A percentile compares a stretch with the other conserved stretches of the same genome.
Conservation (phyloP, 2,888 invertebrate genomes). For the Chloromyia formosa region DNA sequence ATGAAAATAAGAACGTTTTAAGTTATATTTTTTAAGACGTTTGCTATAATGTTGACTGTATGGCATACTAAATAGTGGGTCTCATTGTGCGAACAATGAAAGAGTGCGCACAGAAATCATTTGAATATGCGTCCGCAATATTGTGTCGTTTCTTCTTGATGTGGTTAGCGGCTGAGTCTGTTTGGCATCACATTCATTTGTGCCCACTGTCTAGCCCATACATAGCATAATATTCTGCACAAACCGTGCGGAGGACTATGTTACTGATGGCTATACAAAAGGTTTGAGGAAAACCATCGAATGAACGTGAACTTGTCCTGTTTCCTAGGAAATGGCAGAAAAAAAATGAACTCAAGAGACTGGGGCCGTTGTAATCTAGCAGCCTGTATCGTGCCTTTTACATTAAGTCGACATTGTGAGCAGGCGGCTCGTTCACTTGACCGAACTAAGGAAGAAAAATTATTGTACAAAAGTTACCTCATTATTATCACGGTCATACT, state of each 20-base stretch:
- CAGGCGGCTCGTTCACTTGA: too few relatives aligned
- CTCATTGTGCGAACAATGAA: constrained; percentile 21
- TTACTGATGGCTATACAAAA: constrained; percentile 18
- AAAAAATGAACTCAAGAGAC: background rate
- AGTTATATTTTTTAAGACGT: constrained; percentile 17
- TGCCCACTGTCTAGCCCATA: background rate
- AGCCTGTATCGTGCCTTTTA: background rate
- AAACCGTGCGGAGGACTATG: too few relatives aligned
- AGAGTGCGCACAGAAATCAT: constrained; percentile 9
- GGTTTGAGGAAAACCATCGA: constrained; percentile 17
- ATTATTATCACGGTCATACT: constrained; percentile 39
- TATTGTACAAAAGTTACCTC: constrained; percentile 37
- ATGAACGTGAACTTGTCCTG: constrained; percentile 39
- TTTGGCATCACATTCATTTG: too few relatives aligned
- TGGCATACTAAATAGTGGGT: constrained; percentile 16
- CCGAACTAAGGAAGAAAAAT: constrained; percentile 18
- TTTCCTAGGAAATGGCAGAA: background rate
- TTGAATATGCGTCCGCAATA: constrained; percentile 39
- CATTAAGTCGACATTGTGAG: too few relatives aligned
- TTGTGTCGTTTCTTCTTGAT: constrained; percentile 5
- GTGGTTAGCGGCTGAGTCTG: too few relatives aligned
- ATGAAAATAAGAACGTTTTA: constrained; percentile 40
- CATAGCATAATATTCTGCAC: too few relatives aligned
- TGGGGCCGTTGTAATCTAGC: background rate
- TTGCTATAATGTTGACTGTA: constrained; percentile 8